A percentile compares a stretch with the other conserved stretches of the same genome.
These are phyloP conservation scores for Plotosus lineatus DNA, from an alignment of 2,113 vertebrate genomes.

Conservation along the genomic window DNA sequence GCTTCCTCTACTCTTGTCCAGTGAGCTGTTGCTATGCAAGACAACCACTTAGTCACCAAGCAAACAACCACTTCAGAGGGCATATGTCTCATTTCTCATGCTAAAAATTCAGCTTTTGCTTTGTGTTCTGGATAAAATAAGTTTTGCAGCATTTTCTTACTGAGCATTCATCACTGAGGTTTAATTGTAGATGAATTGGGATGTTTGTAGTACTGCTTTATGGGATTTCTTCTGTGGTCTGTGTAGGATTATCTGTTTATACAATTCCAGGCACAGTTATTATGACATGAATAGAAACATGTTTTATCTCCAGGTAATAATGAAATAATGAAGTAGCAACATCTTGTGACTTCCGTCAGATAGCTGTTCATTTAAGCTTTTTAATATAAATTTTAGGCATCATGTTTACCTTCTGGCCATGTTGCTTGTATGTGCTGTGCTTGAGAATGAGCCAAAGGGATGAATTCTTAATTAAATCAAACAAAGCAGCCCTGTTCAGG, in stretches of 20 bases:
- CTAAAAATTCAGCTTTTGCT: slow-evolving; percentile 60
- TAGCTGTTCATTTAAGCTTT: slow-evolving; percentile 15
- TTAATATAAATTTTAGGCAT: slow-evolving; percentile 24
- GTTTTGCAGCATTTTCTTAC: neutral
- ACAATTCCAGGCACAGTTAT: neutral
- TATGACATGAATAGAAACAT: neutral
- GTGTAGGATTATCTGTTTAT: neutral
- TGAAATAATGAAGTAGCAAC: slow-evolving; percentile 28
- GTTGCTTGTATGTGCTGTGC: slow-evolving; percentile 54
- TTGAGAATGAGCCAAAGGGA: slow-evolving; percentile 63
- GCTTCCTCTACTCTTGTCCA: slow-evolving; percentile 1
- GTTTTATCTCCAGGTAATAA: neutral
- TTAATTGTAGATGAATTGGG: neutral
- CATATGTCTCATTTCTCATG: slow-evolving; percentile 66
- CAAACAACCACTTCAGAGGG: slow-evolving; percentile 67
- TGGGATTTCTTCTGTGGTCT: neutral
- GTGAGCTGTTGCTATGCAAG: slow-evolving; percentile 73
- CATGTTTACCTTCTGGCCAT: slow-evolving; percentile 38
- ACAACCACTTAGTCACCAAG: slow-evolving; percentile 73
- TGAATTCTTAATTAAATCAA: slow-evolving; percentile 80
- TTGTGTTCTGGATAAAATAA: neutral
- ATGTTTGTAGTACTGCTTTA: neutral
- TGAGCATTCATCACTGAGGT: neutral
- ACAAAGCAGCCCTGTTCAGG: slow-evolving; percentile 73
- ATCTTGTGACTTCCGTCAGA: slow-evolving; percentile 7